Conservation (phyloP, 2,113 vertebrate species). For the Lamprologus tigripictilis region DNA sequence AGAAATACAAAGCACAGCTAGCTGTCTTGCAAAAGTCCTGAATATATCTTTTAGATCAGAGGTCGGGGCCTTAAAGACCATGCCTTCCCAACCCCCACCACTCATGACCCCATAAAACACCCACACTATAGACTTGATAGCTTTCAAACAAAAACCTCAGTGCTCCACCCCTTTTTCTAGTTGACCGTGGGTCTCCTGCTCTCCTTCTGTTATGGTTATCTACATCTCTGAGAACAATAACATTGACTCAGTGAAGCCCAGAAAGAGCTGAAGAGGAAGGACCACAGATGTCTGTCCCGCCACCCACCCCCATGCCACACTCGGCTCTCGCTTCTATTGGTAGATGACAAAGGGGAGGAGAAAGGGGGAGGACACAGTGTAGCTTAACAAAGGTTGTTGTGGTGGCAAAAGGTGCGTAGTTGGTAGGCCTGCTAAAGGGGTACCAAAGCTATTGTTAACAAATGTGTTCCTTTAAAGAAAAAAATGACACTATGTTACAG, state of each 20-base stretch:
- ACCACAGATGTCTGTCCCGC: constrained; percentile 23
- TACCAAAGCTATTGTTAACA: constrained; percentile 29
- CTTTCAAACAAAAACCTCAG: constrained; percentile 1
- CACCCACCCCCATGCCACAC: constrained; percentile 7
- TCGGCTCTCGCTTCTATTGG: constrained; percentile 1
- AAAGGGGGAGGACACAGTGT: not conserved
- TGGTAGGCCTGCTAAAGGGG: not conserved
- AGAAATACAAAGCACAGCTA: not conserved
- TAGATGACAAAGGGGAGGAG: not conserved
- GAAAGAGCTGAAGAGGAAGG: not conserved
- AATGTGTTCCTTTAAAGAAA: not conserved
- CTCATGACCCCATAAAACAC: not conserved
- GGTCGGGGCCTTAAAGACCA: not conserved
- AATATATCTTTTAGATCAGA: not conserved
- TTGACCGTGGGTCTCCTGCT: constrained; percentile 2
- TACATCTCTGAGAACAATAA: constrained; percentile 43
- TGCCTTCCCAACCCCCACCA: not conserved
- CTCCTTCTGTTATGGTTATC: constrained; percentile 48
- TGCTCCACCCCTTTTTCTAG: constrained; percentile 1
- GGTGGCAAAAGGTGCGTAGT: not conserved
- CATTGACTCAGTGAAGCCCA: not conserved
- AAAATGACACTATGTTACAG: not conserved
- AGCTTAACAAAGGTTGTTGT: not conserved
- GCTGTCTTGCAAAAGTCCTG: not conserved
- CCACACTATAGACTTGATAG: not conserved